Percentiles rank a stretch among this genome's conserved stretches.
These are phyloP conservation scores for Platorchestia sp. DNA, from an alignment of 1,140 invertebrate species.

Conservation along the genomic window DNA sequence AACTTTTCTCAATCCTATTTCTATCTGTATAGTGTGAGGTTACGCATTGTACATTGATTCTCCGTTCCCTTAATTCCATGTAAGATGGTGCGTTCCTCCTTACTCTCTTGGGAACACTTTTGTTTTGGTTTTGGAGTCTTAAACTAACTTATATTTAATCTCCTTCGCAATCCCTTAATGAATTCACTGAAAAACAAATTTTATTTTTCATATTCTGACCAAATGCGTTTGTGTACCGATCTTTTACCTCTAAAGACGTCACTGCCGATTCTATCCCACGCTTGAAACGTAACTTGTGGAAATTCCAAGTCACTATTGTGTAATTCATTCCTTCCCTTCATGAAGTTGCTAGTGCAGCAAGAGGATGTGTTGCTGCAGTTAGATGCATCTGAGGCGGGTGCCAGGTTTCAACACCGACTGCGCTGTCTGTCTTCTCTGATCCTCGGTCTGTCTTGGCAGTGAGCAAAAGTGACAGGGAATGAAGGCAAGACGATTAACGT, in stretches of 20 bases:
- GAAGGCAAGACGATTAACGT: neutral
- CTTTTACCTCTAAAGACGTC: neutral
- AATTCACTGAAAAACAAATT: too few species aligned
- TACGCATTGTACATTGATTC: too few species aligned
- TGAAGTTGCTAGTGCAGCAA: neutral
- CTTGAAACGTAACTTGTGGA: neutral
- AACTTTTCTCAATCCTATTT: too few species aligned
- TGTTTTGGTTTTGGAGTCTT: too few species aligned
- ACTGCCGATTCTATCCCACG: neutral
- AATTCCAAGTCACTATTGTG: neutral
- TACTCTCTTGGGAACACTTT: neutral
- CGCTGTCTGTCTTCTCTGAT: neutral
- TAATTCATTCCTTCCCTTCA: neutral
- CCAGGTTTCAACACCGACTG: neutral
- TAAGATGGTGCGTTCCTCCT: neutral
- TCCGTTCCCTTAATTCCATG: neutral
- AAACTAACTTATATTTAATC: neutral
- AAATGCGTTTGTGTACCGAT: too few species aligned
- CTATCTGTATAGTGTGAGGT: too few species aligned
- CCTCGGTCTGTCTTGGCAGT: neutral
- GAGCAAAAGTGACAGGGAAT: neutral
- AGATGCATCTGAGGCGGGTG: neutral
- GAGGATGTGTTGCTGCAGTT: neutral
- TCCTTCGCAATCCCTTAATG: neutral
- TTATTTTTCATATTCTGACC: too few species aligned